Base-by-base conservation (phyloP, 1,140 invertebrate genomes). In the Potamilus streckersoni region DNA sequence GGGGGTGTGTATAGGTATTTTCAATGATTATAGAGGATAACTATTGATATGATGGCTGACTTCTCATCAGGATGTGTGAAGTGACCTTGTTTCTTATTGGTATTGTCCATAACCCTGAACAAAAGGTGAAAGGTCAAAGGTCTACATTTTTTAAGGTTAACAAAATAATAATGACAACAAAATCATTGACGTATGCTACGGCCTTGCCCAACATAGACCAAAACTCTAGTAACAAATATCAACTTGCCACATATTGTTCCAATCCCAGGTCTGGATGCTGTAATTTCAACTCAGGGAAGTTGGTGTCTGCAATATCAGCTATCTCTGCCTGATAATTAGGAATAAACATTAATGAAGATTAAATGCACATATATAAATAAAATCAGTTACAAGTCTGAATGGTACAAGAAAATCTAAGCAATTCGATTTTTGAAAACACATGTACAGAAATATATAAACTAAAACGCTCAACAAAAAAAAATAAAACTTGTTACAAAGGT, bases 211-310 rank as follows among this genome's bases (percentile, higher is more conserved):
- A 8, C n/a, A 17, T 2, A 23, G 12, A 14, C 19, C 49, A n/a
- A 31, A 31, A 23, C 23, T n/a, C 23, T 12, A 67, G 49, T 15
- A 31, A 14, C 49, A 16, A 67, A 67, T 49, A 19, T 17, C n/a
- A 17, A 77, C 69, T 49, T 73, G 72, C 75, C 75, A 73, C 56
- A 27, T 68, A 77, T 38, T 66, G 68, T 17, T 77, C 75, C 15
- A 77, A 69, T 56, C 75, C 75, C 14, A 77, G 58, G 27, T 77
- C 75, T 38, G 69, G 75, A 67, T 77, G 68, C 38, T 77, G 75
- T 23, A 77, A 55, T 55, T 67, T 71, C 58, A 77, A 20, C 63
- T 77, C 75, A 56, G 75, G 75, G n/a, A 77, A 77, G 49, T 77
- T 77, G 27, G 69, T 31, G 23, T 77, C 69, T 58, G 75, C 75